Percentiles rank a stretch among this genome's conserved stretches.
Conservation (phyloP, 2,888 invertebrate species). For the Eilema sororculum region DNA sequence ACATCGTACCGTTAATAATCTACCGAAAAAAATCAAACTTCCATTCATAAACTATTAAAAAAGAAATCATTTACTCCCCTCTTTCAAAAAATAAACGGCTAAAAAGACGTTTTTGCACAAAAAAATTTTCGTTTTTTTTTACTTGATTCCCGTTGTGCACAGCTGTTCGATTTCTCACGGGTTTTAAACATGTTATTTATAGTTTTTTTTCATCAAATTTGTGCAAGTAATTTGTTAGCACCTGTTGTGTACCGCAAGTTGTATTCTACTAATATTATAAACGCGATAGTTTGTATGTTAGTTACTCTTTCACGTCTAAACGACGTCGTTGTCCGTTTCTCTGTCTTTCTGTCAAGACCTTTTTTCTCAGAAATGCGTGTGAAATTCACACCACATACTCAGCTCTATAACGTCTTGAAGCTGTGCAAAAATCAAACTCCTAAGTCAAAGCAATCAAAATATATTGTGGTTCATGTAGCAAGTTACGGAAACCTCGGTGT, state of each 20-base stretch:
- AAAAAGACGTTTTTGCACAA: slow-evolving; percentile 21
- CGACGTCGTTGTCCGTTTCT: too few relatives aligned
- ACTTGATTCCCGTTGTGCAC: slow-evolving; percentile 20
- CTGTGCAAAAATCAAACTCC: too few relatives aligned
- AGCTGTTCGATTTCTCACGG: slow-evolving; percentile 30
- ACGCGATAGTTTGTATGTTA: too few relatives aligned
- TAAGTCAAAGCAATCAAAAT: too few relatives aligned
- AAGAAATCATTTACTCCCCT: slow-evolving; percentile 17
- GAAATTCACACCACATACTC: too few relatives aligned
- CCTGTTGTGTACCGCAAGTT: slow-evolving; percentile 16
- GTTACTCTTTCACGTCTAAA: too few relatives aligned
- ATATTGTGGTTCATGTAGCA: too few relatives aligned
- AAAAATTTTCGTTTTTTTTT: slow-evolving; percentile 18
- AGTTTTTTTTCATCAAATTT: slow-evolving; percentile 17
- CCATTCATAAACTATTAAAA: slow-evolving; percentile 1
- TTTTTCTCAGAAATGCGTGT: too few relatives aligned
- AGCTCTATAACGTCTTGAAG: too few relatives aligned
- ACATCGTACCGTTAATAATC: slow-evolving; percentile 8
- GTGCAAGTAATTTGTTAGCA: slow-evolving; percentile 9
- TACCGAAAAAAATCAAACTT: not conserved
- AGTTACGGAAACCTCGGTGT: too few relatives aligned
- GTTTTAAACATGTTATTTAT: slow-evolving; percentile 11
- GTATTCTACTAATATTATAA: too few relatives aligned
- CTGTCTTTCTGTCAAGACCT: too few relatives aligned
- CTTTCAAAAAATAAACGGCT: not conserved